These are phyloP conservation scores for Meriones psammophilus DNA, from an alignment of 2,797 vertebrate genomes.

Conservation along the genomic window DNA sequence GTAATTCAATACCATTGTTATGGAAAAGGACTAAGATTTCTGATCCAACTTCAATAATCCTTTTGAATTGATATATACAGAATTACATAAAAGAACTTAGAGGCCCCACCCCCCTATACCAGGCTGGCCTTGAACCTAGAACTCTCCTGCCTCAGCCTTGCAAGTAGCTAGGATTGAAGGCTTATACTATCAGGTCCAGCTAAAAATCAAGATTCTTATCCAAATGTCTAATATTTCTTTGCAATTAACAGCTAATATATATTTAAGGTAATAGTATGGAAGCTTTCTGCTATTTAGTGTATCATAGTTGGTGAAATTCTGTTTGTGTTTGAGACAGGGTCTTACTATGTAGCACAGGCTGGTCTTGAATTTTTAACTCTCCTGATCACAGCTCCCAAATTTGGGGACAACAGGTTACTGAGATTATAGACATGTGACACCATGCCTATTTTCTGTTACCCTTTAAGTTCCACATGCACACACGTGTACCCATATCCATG, in stretches of 20 bases:
- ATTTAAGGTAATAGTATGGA: background rate
- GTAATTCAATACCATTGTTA: background rate
- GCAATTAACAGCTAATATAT: background rate
- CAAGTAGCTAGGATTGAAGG: background rate
- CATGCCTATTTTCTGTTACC: background rate
- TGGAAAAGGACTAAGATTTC: constrained; percentile 42
- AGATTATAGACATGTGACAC: background rate
- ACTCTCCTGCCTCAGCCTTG: background rate
- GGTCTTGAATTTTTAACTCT: background rate
- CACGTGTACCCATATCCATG: background rate
- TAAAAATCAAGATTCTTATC: background rate
- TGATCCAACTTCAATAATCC: constrained; percentile 3
- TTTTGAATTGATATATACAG: background rate
- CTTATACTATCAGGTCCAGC: background rate
- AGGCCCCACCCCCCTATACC: background rate
- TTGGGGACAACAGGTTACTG: background rate
- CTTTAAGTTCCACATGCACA: background rate
- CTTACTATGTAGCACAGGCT: background rate
- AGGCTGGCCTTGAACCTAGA: background rate
- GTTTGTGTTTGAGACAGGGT: background rate
- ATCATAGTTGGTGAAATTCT: background rate
- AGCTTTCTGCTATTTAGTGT: constrained; percentile 26
- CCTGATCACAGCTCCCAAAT: background rate
- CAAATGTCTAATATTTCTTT: background rate
- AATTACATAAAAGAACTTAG: background rate